These are phyloP conservation scores for Mastomys natalensis DNA, from an alignment of 2,113 vertebrate species.

Conservation along the genomic window DNA sequence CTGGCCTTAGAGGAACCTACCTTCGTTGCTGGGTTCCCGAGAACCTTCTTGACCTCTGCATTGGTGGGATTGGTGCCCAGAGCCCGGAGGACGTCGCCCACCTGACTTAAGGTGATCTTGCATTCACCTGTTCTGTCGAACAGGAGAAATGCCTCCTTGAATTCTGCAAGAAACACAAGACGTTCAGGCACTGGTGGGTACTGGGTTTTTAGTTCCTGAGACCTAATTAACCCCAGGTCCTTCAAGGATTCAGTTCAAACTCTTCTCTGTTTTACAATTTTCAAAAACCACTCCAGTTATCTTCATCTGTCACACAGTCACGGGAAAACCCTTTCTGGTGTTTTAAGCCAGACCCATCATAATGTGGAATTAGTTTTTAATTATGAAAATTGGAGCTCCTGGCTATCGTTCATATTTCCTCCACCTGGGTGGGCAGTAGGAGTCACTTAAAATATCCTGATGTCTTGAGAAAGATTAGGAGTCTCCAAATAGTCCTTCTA, in stretches of 20 bases:
- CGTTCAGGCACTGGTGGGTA: not conserved
- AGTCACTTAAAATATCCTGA: constrained; percentile 30
- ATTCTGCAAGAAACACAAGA: constrained; percentile 90
- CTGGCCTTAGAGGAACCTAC: constrained; percentile 78
- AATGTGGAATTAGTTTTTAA: constrained; percentile 14
- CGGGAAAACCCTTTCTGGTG: not conserved
- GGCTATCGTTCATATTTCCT: constrained; percentile 37
- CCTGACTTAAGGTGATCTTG: constrained; percentile 95
- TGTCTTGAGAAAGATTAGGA: constrained; percentile 14
- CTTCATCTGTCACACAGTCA: not conserved
- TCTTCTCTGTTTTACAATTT: constrained; percentile 3
- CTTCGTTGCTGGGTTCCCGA: constrained; percentile 94
- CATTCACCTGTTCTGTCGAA: constrained; percentile 97
- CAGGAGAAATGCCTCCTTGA: constrained; percentile 99
- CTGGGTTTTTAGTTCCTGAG: not conserved
- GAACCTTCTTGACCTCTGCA: constrained; percentile 91
- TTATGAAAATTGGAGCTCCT: not conserved
- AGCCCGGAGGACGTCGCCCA: constrained; percentile 96
- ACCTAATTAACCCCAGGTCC: not conserved
- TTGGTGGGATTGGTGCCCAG: constrained; percentile 99
- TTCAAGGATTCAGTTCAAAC: constrained; percentile 29
- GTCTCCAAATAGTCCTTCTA: not conserved
- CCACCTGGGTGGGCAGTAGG: constrained; percentile 20
- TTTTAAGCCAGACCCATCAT: constrained; percentile 16
- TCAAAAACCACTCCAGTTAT: not conserved